Conservation (phyloP, 2,797 vertebrate species). For the Lateolabrax maculatus region DNA sequence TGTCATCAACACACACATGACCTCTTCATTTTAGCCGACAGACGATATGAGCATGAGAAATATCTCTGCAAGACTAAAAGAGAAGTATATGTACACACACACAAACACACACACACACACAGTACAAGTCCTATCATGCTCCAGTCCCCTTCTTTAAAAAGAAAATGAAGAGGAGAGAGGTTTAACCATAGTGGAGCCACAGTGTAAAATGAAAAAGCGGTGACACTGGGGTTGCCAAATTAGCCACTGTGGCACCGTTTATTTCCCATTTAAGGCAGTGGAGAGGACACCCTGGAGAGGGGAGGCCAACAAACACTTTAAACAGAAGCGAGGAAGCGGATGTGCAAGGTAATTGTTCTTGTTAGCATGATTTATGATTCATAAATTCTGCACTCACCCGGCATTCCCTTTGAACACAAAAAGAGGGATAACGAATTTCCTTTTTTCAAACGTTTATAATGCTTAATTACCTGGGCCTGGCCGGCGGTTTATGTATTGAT, state of each 20-base stretch:
- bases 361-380: constrained; percentile 84
- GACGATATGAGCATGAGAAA: constrained; percentile 54
- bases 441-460: constrained; percentile 78
- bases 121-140: constrained; percentile 2
- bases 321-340: constrained; percentile 53
- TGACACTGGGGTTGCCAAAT: constrained; percentile 69
- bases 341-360: constrained; percentile 81
- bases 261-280: constrained; percentile 62
- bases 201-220: constrained; percentile 42
- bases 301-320: constrained; percentile 47
- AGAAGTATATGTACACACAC: not conserved
- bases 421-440: constrained; percentile 72
- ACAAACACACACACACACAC: constrained; percentile 5
- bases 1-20: constrained; percentile 69
- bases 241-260: constrained; percentile 65
- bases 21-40: constrained; percentile 59
- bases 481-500: constrained; percentile 76
- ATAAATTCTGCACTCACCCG: constrained; percentile 73
- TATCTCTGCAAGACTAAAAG: constrained; percentile 40
- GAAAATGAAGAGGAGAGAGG: constrained; percentile 35
- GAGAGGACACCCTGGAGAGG: constrained; percentile 40
- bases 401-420: constrained; percentile 70
- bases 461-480: constrained; percentile 85
- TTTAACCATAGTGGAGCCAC: constrained; percentile 40
- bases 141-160: constrained; percentile 28